Evolutionary conservation across 35 echinoderm and acorn worm genomes (phyloP).

Genomic region (Diadema setosum): DNA sequence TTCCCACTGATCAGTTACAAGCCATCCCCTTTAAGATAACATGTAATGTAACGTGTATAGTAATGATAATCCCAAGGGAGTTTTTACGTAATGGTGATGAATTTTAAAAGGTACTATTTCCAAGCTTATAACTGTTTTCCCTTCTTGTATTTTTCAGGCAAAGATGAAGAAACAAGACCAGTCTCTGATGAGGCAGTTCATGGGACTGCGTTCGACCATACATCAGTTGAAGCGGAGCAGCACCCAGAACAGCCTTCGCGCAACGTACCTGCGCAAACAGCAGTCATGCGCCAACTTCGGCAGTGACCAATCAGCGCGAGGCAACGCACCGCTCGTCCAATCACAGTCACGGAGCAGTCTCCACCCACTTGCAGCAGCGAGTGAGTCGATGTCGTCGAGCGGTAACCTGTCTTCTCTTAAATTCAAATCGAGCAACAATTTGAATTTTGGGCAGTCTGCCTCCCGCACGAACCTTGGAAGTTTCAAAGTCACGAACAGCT

Average conservation of each 20-base stretch:
- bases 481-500: not conserved
- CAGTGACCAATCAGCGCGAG: not conserved
- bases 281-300: not conserved
- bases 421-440: not conserved
- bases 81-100: no score
- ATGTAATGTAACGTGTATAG: no score
- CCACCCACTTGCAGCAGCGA: not conserved
- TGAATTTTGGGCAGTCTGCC: not conserved
- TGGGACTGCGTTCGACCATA: slow-evolving; percentile 6
- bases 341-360: not conserved
- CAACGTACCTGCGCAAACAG: not conserved
- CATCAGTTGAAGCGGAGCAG: not conserved
- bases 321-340: not conserved
- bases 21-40: no score
- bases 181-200: not conserved
- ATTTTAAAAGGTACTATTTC: not conserved
- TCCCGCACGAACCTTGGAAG: not conserved
- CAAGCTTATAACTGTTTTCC: not conserved
- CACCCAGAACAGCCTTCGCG: not conserved
- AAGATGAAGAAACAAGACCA: slow-evolving; percentile 14
- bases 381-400: not conserved
- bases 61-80: no score
- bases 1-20: no score
- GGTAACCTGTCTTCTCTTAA: not conserved
- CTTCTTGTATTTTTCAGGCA: not conserved